A percentile compares a stretch with the other conserved stretches of the same genome.
Evolutionary conservation across 2,113 vertebrate genomes (phyloP).

Genomic region (Nothoprocta pentlandii): DNA sequence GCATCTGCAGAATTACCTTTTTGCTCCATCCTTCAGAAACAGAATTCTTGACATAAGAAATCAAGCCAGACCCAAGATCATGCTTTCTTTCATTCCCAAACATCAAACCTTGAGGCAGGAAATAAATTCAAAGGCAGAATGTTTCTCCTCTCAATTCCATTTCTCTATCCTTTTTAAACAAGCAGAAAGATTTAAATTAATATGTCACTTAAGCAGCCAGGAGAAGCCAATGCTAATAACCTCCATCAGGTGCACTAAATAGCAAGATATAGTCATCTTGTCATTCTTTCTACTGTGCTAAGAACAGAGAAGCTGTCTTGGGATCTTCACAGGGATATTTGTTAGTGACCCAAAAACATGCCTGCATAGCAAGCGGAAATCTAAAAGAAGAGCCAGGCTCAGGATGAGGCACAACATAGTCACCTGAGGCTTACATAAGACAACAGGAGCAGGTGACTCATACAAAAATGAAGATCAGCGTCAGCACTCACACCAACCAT

Average conservation of each 20-base stretch:
- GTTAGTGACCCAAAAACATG: not conserved
- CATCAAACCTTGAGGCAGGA: not conserved
- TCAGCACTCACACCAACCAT: not conserved
- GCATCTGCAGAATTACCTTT: not conserved
- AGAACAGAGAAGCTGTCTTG: not conserved
- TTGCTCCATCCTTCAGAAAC: not conserved
- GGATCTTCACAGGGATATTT: not conserved
- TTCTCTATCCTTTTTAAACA: slow-evolving; percentile 6
- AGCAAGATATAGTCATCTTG: not conserved
- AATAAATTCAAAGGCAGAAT: slow-evolving; percentile 16
- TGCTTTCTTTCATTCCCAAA: not conserved
- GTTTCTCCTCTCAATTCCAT: not conserved
- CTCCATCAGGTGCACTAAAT: not conserved
- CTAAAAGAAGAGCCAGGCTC: not conserved
- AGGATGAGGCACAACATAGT: not conserved
- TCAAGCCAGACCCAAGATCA: slow-evolving; percentile 18
- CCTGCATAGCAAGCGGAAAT: not conserved
- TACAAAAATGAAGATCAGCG: not conserved
- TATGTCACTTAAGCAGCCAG: slow-evolving; percentile 19
- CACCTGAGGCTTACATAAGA: not conserved
- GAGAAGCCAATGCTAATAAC: slow-evolving; percentile 14
- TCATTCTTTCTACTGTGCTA: not conserved
- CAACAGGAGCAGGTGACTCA: rapidly evolving
- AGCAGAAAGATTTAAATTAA: slow-evolving; percentile 20
- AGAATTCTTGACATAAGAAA: not conserved